Evolutionary conservation across 2,113 vertebrate species (phyloP), one percentile per base, ranked within the genome.

Genomic region (Terrapene triunguis): DNA sequence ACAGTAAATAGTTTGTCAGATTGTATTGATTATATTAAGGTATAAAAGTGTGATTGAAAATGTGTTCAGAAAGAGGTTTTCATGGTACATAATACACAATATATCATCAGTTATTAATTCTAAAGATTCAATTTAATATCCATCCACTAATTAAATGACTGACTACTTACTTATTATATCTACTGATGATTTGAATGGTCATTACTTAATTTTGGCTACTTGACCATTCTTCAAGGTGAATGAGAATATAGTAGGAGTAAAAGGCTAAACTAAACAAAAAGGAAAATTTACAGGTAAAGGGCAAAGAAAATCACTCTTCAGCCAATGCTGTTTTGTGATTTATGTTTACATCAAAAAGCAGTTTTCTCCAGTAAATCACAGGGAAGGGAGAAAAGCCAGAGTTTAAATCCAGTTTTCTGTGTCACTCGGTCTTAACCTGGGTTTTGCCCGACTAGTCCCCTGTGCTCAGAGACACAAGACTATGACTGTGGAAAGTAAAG

Each of bases 281-380:
- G n/a, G 54, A 82, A 97, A 88, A 96, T 86, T 76, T 91, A 42
- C 82, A 86, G 42, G 65, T 21, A 48, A 85, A 65, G 21, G 29
- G 81, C n/a, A 1, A 88, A 5, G 2, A 85, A 94, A 96, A 96
- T 94, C 82, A 85, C 1, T 7, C 8, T 65, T 72, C 74, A 79
- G 53, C 83, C 89, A 79, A 88, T 16, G 53, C 55, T 35, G 74
- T 29, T 9, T 85, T 96, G 48, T 80, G 54, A 69, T 69, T 69
- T 69, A 69, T 69, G 62, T 69, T 69, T 69, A n/a, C 32, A 69
- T n/a, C 35, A n/a, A 69, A 69, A 35, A 69, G 35, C 62, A 69
- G 35, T 21, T 69, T 35, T 69, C 62, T 69, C 17, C 35, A n/a
- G 35, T n/a, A 69, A 69, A 69, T 69, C 62, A 69, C 16, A 69